Evolutionary conservation across 2,888 invertebrate genomes (phyloP), one percentile per base, ranked within the genome.

Genomic region (Metalampra italica): DNA sequence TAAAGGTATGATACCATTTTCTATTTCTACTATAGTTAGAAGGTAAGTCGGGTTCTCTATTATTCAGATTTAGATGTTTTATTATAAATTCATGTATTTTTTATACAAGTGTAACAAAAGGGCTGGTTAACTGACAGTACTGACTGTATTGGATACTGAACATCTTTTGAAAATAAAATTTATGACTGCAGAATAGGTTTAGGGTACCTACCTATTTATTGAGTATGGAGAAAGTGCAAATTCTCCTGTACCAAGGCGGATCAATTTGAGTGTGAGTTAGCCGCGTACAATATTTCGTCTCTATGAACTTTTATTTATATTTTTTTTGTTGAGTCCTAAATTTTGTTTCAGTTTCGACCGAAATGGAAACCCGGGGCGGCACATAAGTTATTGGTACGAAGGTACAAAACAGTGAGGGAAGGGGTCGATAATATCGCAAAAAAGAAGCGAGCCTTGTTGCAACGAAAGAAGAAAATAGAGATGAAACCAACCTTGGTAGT

Each of bases 341-440:
- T 36, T 57, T 57, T 52, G 13, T 72, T 68, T 46, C 62, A 89
- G 90, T 66, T 68, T 45, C 75, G 88, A 13, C 85, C 87, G 3
- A 75, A 78, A 51, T 90, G 90, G 90, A 79, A 66, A 54, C 90
- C 90, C 7, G 90, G 90, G 9, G 89, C 89, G 48, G 79, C 75
- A 9, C 75, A 79, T 52, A 86, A 82, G 59, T 64, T 78, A 36
- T 64, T 88, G 49, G 83, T 86, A 0, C 71, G 83, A 62, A 71
- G 71, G 43, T 87, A 87, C 47, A 74, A 77, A 60, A 71, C 82
- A 1, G 29, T 81, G 4, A 69, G 80, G 54, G 82, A 81, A 55
- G 86, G 88, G 4, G 59, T 71, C 4, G 85, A 87, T 45, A 74
- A 63, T 9, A 71, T 81, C 42, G 82, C 80, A 9, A 88, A 86